phyloP scores from a whole-genome alignment of 2,888 invertebrate genomes.

The Brachyopa scutellaris region DNA sequence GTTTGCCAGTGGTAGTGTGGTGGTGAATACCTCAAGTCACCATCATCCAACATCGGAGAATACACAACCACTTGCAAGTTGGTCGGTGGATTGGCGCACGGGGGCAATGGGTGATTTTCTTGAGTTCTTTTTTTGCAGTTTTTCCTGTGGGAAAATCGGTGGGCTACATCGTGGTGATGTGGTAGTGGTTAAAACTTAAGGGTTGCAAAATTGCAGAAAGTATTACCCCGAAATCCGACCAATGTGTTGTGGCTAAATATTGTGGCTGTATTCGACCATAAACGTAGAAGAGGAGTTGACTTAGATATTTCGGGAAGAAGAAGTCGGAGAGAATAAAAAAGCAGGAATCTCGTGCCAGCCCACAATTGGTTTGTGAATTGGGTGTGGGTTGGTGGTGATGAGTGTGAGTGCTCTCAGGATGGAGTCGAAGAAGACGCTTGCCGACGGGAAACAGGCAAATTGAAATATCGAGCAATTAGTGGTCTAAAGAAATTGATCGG shows the following conservation, averaged over 20 bases:
- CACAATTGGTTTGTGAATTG: conserved; percentile 59
- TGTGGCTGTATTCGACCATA: conserved; percentile 75
- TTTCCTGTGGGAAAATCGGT: conserved; percentile 72
- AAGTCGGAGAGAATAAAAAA: conserved; percentile 18
- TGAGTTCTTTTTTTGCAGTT: conserved; percentile 55
- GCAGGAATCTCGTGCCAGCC: conserved; percentile 60
- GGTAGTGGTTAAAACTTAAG: conserved; percentile 72
- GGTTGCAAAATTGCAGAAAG: conserved; percentile 72
- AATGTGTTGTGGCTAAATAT: conserved; percentile 77
- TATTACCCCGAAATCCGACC: conserved; percentile 74
- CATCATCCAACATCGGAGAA: conserved; percentile 36
- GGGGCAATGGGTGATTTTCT: conserved; percentile 39
- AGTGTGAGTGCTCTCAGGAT: neutral
- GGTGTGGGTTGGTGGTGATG: conserved; percentile 4
- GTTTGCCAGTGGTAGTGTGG: conserved; percentile 49
- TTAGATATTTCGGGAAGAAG: conserved; percentile 51
- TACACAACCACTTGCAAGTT: conserved; percentile 27
- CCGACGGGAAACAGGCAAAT: conserved; percentile 53
- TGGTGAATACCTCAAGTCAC: conserved; percentile 65
- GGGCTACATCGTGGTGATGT: conserved; percentile 72
- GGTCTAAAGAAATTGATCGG: neutral
- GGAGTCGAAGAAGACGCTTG: conserved; percentile 6
- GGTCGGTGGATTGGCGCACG: neutral
- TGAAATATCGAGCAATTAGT: conserved; percentile 13
- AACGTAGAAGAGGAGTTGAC: conserved; percentile 72